These are phyloP conservation scores for Candoia aspera DNA, from an alignment of 2,113 vertebrate genomes.

Conservation along the genomic window DNA sequence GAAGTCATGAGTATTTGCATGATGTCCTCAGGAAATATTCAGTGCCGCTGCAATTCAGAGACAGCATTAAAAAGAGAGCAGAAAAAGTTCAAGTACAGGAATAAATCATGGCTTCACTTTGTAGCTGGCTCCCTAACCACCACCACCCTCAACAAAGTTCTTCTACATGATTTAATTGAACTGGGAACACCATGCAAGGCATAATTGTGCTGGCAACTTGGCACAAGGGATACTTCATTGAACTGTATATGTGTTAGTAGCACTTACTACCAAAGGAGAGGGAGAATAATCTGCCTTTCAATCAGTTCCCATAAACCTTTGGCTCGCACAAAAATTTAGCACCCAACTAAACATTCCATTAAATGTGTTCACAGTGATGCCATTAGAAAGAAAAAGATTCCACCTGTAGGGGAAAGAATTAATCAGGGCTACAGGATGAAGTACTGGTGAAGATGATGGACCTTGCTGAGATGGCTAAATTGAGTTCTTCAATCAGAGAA, in stretches of 20 bases:
- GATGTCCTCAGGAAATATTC: slow-evolving; percentile 24
- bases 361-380: background rate
- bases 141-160: background rate
- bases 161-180: background rate
- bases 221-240: background rate
- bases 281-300: background rate
- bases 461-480: background rate
- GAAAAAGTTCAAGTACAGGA: background rate
- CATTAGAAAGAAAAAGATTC: background rate
- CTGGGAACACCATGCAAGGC: background rate
- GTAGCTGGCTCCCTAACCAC: background rate
- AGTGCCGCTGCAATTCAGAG: slow-evolving; percentile 7
- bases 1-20: slow-evolving; percentile 11
- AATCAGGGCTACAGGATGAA: background rate
- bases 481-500: background rate
- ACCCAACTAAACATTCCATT: background rate
- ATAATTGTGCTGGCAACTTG: background rate
- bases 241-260: background rate
- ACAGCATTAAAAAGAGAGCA: background rate
- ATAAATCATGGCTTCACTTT: background rate
- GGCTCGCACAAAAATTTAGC: background rate
- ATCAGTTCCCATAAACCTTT: background rate
- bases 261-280: background rate
- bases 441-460: background rate
- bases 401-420: background rate